A percentile compares a stretch with the other conserved stretches of the same genome.
phyloP scores from a whole-genome alignment of 1,140 invertebrate genomes.

The Doryteuthis pealeii region DNA sequence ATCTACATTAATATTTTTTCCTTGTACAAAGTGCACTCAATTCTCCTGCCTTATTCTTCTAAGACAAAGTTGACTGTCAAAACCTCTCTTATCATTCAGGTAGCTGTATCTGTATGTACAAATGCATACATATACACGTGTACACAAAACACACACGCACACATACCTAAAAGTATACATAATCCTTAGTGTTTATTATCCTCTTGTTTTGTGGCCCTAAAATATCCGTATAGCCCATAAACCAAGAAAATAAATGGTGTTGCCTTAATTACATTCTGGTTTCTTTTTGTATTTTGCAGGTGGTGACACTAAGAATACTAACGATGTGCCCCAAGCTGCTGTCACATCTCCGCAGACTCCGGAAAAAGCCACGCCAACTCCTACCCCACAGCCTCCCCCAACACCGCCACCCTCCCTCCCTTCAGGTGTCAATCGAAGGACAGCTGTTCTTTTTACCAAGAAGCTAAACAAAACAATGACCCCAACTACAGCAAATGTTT shows the following conservation, averaged over 20 bases:
- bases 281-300: conserved; percentile 14
- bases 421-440: conserved; percentile 76
- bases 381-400: conserved; percentile 30
- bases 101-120: too few species aligned
- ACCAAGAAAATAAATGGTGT: conserved; percentile 9
- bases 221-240: neutral
- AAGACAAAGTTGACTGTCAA: too few species aligned
- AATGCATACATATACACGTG: too few species aligned
- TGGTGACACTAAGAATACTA: conserved; percentile 20
- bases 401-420: conserved; percentile 47
- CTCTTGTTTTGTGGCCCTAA: too few species aligned
- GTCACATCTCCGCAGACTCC: conserved; percentile 21
- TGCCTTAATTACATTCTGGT: neutral
- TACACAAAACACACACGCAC: too few species aligned
- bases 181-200: too few species aligned
- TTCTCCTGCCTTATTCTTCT: too few species aligned
- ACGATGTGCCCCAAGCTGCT: conserved; percentile 7
- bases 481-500: conserved; percentile 20
- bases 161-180: too few species aligned
- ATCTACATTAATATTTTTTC: too few species aligned
- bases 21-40: too few species aligned
- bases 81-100: too few species aligned
- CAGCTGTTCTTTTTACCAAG: conserved; percentile 79
- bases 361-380: conserved; percentile 31
- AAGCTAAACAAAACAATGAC: conserved; percentile 63